These are phyloP conservation scores for Tapirus terrestris DNA, from an alignment of 2,113 vertebrate genomes.

Conservation along the genomic window DNA sequence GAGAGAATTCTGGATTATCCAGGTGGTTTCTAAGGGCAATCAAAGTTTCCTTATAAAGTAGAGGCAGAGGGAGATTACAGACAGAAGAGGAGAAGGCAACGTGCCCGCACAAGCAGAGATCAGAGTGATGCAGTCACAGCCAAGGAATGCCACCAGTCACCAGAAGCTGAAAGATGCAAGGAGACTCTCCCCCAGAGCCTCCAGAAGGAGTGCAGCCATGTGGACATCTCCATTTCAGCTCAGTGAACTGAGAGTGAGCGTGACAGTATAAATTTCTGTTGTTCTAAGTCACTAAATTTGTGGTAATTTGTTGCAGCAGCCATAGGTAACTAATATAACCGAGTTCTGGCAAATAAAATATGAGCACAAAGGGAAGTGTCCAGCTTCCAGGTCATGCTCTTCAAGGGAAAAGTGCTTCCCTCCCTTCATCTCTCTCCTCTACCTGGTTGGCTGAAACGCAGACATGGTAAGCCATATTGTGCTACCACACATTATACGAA, in stretches of 20 bases:
- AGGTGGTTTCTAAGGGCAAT: background rate
- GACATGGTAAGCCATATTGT: background rate
- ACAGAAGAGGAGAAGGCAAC: background rate
- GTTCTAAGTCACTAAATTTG: background rate
- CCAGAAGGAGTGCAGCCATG: background rate
- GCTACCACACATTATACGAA: background rate
- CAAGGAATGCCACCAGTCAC: background rate
- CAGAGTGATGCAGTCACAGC: background rate
- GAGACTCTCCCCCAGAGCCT: background rate
- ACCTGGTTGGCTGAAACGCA: background rate
- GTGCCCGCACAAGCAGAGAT: background rate
- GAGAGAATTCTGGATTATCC: background rate
- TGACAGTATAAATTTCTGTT: background rate
- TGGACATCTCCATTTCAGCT: background rate
- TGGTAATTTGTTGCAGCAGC: background rate
- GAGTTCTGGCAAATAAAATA: background rate
- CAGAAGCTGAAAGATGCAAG: background rate
- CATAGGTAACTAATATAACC: background rate
- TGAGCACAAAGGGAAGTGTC: background rate
- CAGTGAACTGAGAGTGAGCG: background rate
- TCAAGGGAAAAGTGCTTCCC: background rate
- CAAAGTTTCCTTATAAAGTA: background rate
- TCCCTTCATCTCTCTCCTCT: background rate
- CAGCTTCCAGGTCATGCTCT: background rate
- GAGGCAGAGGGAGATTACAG: background rate